A percentile compares a stretch with the other conserved stretches of the same genome.
phyloP scores from a whole-genome alignment of 2,888 invertebrate species.

The Nipponacmea schrenckii region DNA sequence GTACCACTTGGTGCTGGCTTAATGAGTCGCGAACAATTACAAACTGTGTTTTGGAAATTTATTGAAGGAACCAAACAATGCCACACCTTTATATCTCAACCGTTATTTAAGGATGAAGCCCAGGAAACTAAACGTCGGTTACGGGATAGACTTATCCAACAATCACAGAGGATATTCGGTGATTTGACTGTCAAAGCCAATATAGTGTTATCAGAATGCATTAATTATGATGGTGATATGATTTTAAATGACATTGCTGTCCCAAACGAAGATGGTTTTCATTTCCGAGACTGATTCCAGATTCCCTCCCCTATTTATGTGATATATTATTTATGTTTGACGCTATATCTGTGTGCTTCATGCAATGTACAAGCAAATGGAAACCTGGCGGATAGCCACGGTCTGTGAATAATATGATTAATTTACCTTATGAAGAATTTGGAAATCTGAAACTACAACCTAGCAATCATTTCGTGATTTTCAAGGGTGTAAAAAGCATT shows the following conservation, averaged over 20 bases:
- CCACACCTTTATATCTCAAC: constrained; percentile 57
- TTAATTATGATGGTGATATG: constrained; percentile 56
- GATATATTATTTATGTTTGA: no score
- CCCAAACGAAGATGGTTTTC: constrained; percentile 52
- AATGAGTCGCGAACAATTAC: constrained; percentile 50
- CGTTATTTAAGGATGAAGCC: constrained; percentile 56
- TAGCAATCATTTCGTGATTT: no score
- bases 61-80: constrained; percentile 54
- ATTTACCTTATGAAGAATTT: no score
- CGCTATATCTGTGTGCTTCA: no score
- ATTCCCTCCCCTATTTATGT: neutral
- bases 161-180: constrained; percentile 57
- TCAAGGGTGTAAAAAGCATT: no score
- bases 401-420: no score
- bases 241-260: constrained; percentile 62
- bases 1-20: constrained; percentile 61
- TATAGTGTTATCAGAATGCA: constrained; percentile 54
- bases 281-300: constrained; percentile 53
- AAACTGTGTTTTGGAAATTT: constrained; percentile 56
- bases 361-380: no score
- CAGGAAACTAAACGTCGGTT: constrained; percentile 50
- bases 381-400: no score
- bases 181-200: constrained; percentile 60
- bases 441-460: no score
- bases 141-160: constrained; percentile 50